A percentile compares a stretch with the other conserved stretches of the same genome.
These are phyloP conservation scores for Corythornis leucogaster DNA, from an alignment of 2,797 vertebrate species.

Conservation along the genomic window DNA sequence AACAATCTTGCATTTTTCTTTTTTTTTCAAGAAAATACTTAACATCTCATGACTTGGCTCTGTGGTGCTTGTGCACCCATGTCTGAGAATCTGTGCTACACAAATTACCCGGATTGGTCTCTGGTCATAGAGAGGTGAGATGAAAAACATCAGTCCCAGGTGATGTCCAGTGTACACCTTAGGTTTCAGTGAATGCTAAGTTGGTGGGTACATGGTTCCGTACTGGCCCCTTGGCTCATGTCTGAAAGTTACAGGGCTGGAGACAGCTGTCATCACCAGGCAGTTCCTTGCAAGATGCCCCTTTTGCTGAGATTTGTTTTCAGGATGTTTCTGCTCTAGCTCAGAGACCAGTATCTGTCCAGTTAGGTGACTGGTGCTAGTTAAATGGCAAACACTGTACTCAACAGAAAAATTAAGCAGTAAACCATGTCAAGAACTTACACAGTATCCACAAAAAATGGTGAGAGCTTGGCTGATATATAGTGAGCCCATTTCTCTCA, in stretches of 20 bases:
- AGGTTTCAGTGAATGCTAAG: too few relatives aligned
- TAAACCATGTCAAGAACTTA: neutral
- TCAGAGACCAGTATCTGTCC: neutral
- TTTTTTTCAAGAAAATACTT: neutral
- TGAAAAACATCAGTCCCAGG: too few relatives aligned
- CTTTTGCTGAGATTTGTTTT: neutral
- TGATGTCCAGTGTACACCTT: too few relatives aligned
- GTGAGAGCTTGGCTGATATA: neutral
- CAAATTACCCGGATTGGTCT: too few relatives aligned
- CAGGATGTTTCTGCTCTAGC: rapidly evolving
- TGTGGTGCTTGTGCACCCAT: too few relatives aligned
- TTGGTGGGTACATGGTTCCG: too few relatives aligned
- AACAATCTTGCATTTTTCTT: neutral
- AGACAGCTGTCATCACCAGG: neutral
- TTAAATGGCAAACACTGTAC: rapidly evolving
- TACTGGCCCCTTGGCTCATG: too few relatives aligned
- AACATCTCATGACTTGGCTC: too few relatives aligned
- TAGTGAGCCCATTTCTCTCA: neutral
- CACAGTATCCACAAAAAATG: rapidly evolving
- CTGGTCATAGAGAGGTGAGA: too few relatives aligned
- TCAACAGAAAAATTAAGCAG: neutral
- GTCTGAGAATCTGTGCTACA: too few relatives aligned
- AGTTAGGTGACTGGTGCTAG: neutral
- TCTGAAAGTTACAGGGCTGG: too few relatives aligned
- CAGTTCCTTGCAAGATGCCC: neutral